phyloP scores from a whole-genome alignment of 1,140 invertebrate genomes.

The Piezodorus guildinii region DNA sequence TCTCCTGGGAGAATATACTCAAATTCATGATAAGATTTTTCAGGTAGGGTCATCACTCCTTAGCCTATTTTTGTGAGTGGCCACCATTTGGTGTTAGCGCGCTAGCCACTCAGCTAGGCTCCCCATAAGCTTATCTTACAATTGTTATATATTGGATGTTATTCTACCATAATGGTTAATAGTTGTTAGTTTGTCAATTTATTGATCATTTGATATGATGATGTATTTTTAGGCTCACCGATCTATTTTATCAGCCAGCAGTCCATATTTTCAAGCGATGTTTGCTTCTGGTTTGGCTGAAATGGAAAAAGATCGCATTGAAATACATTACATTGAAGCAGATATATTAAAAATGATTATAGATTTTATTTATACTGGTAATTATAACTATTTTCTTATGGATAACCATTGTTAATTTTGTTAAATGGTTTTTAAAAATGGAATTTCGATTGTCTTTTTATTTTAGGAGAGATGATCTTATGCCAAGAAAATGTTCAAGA shows the following conservation, averaged over 20 bases:
- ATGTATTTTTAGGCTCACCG: constrained; percentile 63
- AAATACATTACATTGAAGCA: constrained; percentile 62
- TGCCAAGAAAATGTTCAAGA: constrained; percentile 76
- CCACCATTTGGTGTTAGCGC: no score
- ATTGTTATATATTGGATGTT: no score
- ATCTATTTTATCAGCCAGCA: constrained; percentile 78
- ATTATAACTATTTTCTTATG: background rate
- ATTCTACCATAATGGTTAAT: no score
- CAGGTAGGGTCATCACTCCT: no score
- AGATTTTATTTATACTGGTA: constrained; percentile 82
- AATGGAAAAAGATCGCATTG: constrained; percentile 61
- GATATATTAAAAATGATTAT: constrained; percentile 62
- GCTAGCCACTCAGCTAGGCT: no score
- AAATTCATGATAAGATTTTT: no score
- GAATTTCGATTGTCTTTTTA: background rate
- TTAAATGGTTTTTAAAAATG: background rate
- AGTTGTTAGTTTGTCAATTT: no score
- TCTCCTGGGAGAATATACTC: no score
- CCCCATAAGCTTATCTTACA: no score
- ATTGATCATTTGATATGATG: no score
- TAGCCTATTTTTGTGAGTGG: no score
- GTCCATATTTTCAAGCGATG: constrained; percentile 94
- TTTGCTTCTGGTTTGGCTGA: constrained; percentile 75
- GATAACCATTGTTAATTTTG: no score
- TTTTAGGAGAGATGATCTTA: constrained; percentile 40